Evolutionary conservation across 2,888 invertebrate species (phyloP).

Genomic region (Gryllus longicercus): DNA sequence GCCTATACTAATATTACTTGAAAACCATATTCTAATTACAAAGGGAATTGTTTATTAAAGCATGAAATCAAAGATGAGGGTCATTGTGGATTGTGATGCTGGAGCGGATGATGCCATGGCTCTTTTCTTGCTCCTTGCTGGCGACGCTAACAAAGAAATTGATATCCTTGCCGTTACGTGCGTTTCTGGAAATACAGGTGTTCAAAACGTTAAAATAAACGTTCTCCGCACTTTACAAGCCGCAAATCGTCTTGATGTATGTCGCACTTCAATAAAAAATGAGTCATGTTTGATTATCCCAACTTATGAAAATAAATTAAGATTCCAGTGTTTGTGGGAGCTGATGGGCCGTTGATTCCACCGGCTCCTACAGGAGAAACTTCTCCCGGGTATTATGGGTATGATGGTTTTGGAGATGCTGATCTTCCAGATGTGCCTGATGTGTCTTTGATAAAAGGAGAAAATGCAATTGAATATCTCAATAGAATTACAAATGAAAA

Average conservation of each 20-base stretch:
- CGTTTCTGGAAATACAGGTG: slow-evolving; percentile 47
- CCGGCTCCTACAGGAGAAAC: not conserved
- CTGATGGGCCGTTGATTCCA: slow-evolving; percentile 35
- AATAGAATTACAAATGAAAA: slow-evolving; percentile 38
- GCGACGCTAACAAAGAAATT: slow-evolving; percentile 39
- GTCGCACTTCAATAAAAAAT: not conserved
- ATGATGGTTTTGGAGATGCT: slow-evolving; percentile 45
- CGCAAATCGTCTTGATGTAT: slow-evolving; percentile 34
- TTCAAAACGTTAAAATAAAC: slow-evolving; percentile 47
- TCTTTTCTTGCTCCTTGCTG: slow-evolving; percentile 40
- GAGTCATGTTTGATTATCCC: too few relatives aligned
- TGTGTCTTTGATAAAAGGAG: slow-evolving; percentile 38
- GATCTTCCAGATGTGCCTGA: slow-evolving; percentile 35
- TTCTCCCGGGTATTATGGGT: slow-evolving; percentile 42
- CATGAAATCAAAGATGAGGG: not conserved
- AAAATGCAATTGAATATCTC: slow-evolving; percentile 40
- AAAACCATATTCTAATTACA: too few relatives aligned
- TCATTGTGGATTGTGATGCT: slow-evolving; percentile 44
- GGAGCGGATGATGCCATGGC: slow-evolving; percentile 45
- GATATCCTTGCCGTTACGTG: slow-evolving; percentile 51
- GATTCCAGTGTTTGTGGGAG: slow-evolving; percentile 40
- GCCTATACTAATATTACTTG: too few relatives aligned
- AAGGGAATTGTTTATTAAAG: too few relatives aligned
- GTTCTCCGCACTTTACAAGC: slow-evolving; percentile 45
- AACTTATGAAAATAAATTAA: slow-evolving; percentile 23